These are phyloP conservation scores for Mamestra configurata DNA, from an alignment of 1,140 invertebrate genomes.

Conservation along the genomic window DNA sequence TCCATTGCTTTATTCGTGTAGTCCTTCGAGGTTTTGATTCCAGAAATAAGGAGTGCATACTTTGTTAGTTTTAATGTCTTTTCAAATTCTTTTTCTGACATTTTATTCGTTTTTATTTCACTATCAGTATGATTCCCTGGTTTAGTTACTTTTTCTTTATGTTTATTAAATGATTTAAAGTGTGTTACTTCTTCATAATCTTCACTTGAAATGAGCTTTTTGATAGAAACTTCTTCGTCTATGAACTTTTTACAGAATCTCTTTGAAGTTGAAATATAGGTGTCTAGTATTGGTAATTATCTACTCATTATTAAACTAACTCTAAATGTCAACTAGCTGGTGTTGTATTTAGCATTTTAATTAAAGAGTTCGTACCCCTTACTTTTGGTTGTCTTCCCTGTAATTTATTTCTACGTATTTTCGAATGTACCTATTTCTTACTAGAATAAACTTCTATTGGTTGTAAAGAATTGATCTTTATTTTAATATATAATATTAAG, in stretches of 20 bases:
- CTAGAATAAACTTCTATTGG: background rate
- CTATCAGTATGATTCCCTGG: background rate
- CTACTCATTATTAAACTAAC: background rate
- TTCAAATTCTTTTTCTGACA: constrained; percentile 44
- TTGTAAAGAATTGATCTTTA: background rate
- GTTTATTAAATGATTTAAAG: background rate
- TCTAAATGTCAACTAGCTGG: background rate
- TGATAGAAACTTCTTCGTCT: background rate
- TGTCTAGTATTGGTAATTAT: background rate
- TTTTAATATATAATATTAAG: background rate
- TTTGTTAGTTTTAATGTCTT: constrained; percentile 50
- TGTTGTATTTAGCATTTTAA: background rate
- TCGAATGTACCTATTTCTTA: background rate
- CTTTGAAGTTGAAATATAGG: constrained; percentile 16
- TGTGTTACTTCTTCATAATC: background rate
- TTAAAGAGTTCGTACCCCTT: background rate
- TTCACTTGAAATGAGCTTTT: background rate
- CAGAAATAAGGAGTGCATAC: constrained; percentile 47
- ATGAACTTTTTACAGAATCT: background rate
- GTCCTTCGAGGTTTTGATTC: constrained; percentile 45
- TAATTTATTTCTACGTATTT: background rate
- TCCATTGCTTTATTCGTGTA: constrained; percentile 29
- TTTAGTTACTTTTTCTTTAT: background rate
- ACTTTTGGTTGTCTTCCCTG: background rate
- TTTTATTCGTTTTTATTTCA: background rate